Conservation (phyloP, 2,113 vertebrate genomes). For the Excalfactoria chinensis region DNA sequence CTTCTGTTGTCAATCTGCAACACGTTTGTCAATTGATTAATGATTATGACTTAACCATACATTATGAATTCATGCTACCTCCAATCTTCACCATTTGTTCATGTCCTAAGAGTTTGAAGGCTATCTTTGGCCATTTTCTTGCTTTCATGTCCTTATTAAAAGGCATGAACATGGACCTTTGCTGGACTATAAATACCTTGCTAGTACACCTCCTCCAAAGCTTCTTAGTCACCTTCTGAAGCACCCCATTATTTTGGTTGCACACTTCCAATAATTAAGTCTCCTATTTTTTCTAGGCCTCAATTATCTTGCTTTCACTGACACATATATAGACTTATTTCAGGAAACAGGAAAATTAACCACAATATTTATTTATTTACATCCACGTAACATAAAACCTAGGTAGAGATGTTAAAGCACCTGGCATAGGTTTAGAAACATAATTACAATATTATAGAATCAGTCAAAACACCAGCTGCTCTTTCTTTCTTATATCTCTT, state of each 20-base stretch:
- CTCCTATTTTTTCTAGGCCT: background rate
- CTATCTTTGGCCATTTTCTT: background rate
- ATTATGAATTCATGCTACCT: background rate
- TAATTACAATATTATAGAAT: constrained; percentile 43
- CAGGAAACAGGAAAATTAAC: constrained; percentile 51
- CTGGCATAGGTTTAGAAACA: constrained; percentile 32
- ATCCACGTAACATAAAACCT: constrained; percentile 37
- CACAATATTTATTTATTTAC: constrained; percentile 52
- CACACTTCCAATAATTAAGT: background rate
- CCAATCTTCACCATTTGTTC: background rate
- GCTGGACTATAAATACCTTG: background rate
- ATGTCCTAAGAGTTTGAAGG: accelerated
- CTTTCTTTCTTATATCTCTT: constrained; percentile 48
- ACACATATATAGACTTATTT: constrained; percentile 38
- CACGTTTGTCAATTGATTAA: background rate
- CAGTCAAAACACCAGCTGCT: constrained; percentile 57
- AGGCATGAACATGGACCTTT: background rate
- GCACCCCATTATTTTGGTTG: background rate
- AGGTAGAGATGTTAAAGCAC: constrained; percentile 2
- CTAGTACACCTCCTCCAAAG: background rate
- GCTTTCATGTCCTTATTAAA: background rate
- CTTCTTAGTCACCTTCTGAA: background rate
- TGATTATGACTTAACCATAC: background rate
- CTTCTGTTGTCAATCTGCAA: background rate
- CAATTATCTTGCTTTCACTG: constrained; percentile 8